Conservation (phyloP, 1,140 invertebrate genomes). For the Drosophila suzukii region DNA sequence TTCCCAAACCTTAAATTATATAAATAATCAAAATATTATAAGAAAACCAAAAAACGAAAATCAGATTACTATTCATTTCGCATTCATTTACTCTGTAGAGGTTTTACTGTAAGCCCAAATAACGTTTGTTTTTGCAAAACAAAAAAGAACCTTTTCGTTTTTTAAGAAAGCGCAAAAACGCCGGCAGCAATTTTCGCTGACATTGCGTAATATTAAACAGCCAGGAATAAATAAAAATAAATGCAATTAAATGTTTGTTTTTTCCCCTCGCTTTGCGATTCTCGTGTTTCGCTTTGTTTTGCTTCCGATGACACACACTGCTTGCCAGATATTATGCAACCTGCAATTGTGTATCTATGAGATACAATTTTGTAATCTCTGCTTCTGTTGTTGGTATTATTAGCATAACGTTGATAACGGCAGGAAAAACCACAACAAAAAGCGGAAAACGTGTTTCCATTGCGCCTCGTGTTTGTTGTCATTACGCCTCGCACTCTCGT, state of each 20-base stretch:
- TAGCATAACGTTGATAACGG: conserved; percentile 32
- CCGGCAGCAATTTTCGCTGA: conserved; percentile 19
- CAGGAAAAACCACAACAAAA: conserved; percentile 32
- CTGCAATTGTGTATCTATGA: conserved; percentile 34
- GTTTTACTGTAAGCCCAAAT: neutral
- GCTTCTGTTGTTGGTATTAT: conserved; percentile 3
- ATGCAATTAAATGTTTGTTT: conserved; percentile 24
- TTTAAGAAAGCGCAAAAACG: conserved; percentile 4
- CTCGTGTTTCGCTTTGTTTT: conserved; percentile 56
- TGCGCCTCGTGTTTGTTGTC: conserved; percentile 25
- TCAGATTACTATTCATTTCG: too few relatives aligned
- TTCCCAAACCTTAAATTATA: too few relatives aligned
- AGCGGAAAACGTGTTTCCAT: conserved; percentile 58
- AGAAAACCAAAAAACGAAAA: too few relatives aligned
- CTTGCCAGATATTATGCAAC: conserved; percentile 63
- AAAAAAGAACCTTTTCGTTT: neutral
- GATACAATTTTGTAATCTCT: conserved; percentile 44
- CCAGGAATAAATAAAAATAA: conserved; percentile 30
- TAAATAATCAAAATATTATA: too few relatives aligned
- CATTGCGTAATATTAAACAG: conserved; percentile 33
- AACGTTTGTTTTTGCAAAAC: too few relatives aligned
- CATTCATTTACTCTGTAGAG: neutral
- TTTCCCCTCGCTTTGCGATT: neutral
- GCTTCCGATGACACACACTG: conserved; percentile 39
- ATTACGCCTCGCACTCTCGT: conserved; percentile 26